phyloP scores from a whole-genome alignment of 2,797 vertebrate species.

The Sylvilagus floridanus region DNA sequence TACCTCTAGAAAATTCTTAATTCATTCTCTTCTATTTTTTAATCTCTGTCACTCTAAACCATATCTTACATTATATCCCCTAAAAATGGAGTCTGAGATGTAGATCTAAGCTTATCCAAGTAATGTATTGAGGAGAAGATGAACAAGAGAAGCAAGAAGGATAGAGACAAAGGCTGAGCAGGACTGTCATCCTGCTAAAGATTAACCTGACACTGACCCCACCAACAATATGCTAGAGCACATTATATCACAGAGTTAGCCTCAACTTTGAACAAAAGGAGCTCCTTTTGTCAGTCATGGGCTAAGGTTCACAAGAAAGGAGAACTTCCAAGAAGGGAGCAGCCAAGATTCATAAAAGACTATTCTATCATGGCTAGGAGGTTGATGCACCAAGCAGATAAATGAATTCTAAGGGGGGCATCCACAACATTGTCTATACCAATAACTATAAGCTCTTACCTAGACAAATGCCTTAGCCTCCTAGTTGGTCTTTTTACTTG shows the following conservation, averaged over 20 bases:
- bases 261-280: not conserved
- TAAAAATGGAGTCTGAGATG: not conserved
- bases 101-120: not conserved
- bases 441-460: not conserved
- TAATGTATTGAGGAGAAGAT: not conserved
- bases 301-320: not conserved
- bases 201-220: not conserved
- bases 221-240: not conserved
- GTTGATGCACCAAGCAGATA: not conserved
- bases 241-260: not conserved
- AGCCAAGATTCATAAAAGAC: not conserved
- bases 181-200: not conserved
- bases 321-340: not conserved
- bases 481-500: not conserved
- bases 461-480: not conserved
- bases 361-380: not conserved
- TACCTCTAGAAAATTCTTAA: not conserved
- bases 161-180: not conserved
- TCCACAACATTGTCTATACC: not conserved
- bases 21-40: not conserved
- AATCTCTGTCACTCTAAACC: not conserved
- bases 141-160: not conserved
- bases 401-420: not conserved
- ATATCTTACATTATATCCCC: not conserved
- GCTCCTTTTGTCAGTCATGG: not conserved